Conservation (phyloP, 1,140 invertebrate genomes). For the Himalopsyche phryganea region DNA sequence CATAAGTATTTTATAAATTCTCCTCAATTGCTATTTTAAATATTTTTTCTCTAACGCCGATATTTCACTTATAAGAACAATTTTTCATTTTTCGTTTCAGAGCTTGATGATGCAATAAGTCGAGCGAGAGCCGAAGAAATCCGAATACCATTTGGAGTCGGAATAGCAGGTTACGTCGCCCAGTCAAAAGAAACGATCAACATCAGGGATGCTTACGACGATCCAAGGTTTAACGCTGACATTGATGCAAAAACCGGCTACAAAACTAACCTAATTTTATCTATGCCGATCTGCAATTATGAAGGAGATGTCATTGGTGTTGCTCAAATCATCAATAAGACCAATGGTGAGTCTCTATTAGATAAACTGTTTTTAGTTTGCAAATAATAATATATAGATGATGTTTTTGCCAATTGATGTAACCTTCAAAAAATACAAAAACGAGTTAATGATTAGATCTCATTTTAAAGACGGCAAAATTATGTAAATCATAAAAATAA, state of each 20-base stretch:
- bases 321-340: constrained; percentile 96
- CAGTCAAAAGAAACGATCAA: constrained; percentile 85
- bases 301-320: constrained; percentile 95
- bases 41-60: too few species aligned
- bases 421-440: too few species aligned
- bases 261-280: constrained; percentile 85
- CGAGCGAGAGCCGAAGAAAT: constrained; percentile 75
- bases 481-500: too few species aligned
- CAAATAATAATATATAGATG: too few species aligned
- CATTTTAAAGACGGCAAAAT: too few species aligned
- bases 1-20: too few species aligned
- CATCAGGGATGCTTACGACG: constrained; percentile 87
- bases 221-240: constrained; percentile 79
- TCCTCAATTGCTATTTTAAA: too few species aligned
- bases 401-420: too few species aligned
- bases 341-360: constrained; percentile 61
- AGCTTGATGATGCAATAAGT: constrained; percentile 71
- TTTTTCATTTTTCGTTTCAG: constrained; percentile 38
- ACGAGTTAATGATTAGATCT: too few species aligned
- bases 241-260: constrained; percentile 91
- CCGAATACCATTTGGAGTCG: constrained; percentile 83
- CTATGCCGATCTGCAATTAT: constrained; percentile 94
- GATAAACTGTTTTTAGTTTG: too few species aligned
- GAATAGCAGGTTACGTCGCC: constrained; percentile 86
- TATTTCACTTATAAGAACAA: too few species aligned